Evolutionary conservation across 2,113 vertebrate genomes (phyloP).

Genomic region (Pollimyrus isidori): DNA sequence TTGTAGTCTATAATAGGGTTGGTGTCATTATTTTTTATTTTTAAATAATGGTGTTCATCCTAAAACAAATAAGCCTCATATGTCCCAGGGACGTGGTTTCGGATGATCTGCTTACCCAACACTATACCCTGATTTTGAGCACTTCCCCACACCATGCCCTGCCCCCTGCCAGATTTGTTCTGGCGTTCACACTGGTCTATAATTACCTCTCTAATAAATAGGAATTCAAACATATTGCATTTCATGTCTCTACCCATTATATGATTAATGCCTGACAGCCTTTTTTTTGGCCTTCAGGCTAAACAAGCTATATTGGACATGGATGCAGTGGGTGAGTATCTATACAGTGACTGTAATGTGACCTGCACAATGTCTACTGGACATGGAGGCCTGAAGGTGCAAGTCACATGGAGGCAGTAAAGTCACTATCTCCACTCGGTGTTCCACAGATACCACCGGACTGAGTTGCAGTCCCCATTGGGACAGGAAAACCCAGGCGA

Average conservation of each 20-base stretch:
- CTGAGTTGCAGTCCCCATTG: conserved; percentile 78
- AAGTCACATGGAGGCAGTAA: not conserved
- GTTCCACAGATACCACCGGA: conserved; percentile 77
- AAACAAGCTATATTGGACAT: conserved; percentile 97
- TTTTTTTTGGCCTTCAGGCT: conserved; percentile 65
- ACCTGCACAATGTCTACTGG: not conserved
- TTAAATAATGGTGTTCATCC: not conserved
- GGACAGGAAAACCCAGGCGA: conserved; percentile 67
- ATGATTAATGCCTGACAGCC: not conserved
- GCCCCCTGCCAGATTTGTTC: not conserved
- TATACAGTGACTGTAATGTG: not conserved
- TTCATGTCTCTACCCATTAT: not conserved
- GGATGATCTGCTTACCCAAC: not conserved
- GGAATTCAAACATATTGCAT: not conserved
- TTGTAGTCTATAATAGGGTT: not conserved
- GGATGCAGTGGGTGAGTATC: conserved; percentile 88
- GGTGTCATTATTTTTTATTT: not conserved
- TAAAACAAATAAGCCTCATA: not conserved
- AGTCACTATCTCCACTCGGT: not conserved
- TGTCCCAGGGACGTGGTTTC: not conserved
- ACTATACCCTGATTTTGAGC: not conserved
- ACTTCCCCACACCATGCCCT: not conserved
- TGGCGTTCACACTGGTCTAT: not conserved
- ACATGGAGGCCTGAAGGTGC: not conserved
- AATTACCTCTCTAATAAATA: not conserved